phyloP scores from a whole-genome alignment of 2,797 vertebrate species.

The Gymnodraco acuticeps region DNA sequence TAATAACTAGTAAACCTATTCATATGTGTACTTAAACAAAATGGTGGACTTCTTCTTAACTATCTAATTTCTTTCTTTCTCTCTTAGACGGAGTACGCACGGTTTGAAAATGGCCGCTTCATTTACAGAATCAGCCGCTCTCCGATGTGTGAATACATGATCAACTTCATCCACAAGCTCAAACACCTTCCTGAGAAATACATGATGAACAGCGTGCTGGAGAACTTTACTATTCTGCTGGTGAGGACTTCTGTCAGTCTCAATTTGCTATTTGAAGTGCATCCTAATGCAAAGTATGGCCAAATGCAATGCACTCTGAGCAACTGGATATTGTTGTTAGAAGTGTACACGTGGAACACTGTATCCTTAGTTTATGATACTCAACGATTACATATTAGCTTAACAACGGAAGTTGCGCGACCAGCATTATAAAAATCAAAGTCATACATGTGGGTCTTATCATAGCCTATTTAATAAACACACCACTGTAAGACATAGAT shows the following conservation, averaged over 20 bases:
- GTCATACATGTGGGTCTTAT: too few relatives aligned
- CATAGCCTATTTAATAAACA: too few relatives aligned
- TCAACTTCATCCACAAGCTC: slow-evolving; percentile 99
- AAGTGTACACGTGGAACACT: too few relatives aligned
- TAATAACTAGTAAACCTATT: not conserved
- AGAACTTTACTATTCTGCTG: slow-evolving; percentile 99
- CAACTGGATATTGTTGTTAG: too few relatives aligned
- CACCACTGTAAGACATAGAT: too few relatives aligned
- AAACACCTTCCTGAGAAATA: slow-evolving; percentile 99
- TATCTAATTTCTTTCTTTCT: not conserved
- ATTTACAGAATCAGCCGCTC: slow-evolving; percentile 98
- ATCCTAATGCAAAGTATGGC: too few relatives aligned
- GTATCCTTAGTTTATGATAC: too few relatives aligned
- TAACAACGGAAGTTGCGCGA: too few relatives aligned
- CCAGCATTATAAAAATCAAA: too few relatives aligned
- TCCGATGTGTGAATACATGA: slow-evolving; percentile 99
- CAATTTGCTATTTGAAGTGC: not conserved
- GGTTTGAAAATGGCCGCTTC: slow-evolving; percentile 97
- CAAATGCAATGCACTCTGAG: too few relatives aligned
- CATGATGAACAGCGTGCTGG: slow-evolving; percentile 99
- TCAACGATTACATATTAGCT: too few relatives aligned
- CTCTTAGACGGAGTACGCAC: slow-evolving; percentile 93
- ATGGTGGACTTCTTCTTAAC: not conserved
- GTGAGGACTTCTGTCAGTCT: slow-evolving; percentile 77
- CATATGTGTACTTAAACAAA: not conserved